Conservation (phyloP, 2,797 vertebrate species). For the Channallabes apus region DNA sequence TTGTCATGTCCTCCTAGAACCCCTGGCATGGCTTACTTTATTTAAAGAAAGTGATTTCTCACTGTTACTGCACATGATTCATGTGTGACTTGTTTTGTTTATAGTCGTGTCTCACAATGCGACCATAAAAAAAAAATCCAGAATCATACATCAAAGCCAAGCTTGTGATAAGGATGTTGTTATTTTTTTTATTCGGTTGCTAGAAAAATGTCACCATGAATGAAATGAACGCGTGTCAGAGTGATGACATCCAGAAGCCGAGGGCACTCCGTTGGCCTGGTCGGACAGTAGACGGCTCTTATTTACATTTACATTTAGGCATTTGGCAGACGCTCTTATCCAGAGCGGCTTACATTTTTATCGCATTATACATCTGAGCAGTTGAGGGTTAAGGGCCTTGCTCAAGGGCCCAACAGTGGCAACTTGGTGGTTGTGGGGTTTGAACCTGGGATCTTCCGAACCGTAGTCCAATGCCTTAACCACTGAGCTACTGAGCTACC, state of each 20-base stretch:
- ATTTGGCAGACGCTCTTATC: too few relatives aligned
- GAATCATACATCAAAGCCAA: not conserved
- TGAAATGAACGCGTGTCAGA: not conserved
- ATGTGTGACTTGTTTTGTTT: not conserved
- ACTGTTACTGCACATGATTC: not conserved
- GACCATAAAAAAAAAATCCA: not conserved
- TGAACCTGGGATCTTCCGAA: too few relatives aligned
- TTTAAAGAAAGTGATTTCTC: constrained; percentile 14
- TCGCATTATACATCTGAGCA: too few relatives aligned
- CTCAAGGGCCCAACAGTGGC: too few relatives aligned
- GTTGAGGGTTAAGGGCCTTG: too few relatives aligned
- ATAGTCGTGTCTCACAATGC: not conserved
- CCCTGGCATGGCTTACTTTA: constrained; percentile 20
- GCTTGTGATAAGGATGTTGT: not conserved
- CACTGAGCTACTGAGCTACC: too few relatives aligned
- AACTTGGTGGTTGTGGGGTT: too few relatives aligned
- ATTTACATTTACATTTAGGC: too few relatives aligned
- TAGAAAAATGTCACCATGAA: not conserved
- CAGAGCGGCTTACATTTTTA: too few relatives aligned
- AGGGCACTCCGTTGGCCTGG: not conserved
- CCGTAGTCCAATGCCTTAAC: too few relatives aligned
- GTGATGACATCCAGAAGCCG: not conserved
- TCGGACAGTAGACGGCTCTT: constrained; percentile 1
- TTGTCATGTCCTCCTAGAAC: constrained; percentile 28
- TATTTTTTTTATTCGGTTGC: too few relatives aligned